Conservation (phyloP, 2,888 invertebrate genomes). For the Biston betularia region DNA sequence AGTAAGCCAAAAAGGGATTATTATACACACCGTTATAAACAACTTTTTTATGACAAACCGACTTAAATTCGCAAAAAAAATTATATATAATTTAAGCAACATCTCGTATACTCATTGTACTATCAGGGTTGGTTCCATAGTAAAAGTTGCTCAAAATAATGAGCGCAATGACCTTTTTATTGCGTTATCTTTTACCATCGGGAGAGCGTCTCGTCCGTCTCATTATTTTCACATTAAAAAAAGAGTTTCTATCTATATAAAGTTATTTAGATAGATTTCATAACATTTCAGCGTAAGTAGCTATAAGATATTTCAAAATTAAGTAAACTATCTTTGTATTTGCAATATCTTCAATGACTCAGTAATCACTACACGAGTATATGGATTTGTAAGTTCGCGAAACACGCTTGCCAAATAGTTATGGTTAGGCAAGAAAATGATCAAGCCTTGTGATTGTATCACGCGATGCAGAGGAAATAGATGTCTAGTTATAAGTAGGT, state of each 20-base stretch:
- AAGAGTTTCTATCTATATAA: not conserved
- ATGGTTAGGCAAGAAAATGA: conserved; percentile 31
- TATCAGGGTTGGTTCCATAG: too few species aligned
- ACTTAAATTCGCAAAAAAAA: too few species aligned
- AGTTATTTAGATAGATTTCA: not conserved
- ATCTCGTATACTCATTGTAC: too few species aligned
- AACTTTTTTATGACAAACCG: too few species aligned
- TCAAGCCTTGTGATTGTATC: conserved; percentile 16
- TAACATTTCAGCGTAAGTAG: not conserved
- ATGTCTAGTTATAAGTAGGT: conserved; percentile 5
- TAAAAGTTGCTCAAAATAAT: too few species aligned
- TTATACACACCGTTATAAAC: too few species aligned
- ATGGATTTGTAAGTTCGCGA: conserved; percentile 15
- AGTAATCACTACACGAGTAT: conserved; percentile 17
- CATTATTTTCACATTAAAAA: too few species aligned
- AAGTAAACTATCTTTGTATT: conserved; percentile 5
- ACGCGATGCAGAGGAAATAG: conserved; percentile 33
- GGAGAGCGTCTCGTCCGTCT: too few species aligned
- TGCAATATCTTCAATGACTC: conserved; percentile 19
- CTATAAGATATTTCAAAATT: conserved; percentile 12
- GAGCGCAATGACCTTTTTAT: too few species aligned
- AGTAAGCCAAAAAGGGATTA: too few species aligned
- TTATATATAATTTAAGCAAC: too few species aligned
- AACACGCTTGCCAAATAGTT: conserved; percentile 29
- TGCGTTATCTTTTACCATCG: too few species aligned